A percentile compares a stretch with the other conserved stretches of the same genome.
These are phyloP conservation scores for Notothenia coriiceps DNA, from an alignment of 2,113 vertebrate species.

Conservation along the genomic window DNA sequence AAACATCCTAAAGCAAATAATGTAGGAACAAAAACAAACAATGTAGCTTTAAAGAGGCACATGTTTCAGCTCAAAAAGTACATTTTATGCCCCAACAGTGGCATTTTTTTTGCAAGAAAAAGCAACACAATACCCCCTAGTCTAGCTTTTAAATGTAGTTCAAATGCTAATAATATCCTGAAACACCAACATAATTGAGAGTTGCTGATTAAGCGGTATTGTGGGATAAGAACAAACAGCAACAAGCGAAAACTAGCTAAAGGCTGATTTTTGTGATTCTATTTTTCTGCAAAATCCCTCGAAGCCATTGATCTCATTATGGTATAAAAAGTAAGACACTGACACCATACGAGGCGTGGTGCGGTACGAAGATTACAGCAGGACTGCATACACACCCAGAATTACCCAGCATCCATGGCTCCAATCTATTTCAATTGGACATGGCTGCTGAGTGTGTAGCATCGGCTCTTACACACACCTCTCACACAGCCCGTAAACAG, in stretches of 20 bases:
- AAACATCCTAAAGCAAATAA: not conserved
- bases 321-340: constrained; percentile 48
- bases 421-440: constrained; percentile 80
- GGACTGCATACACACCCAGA: constrained; percentile 48
- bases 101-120: not conserved
- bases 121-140: not conserved
- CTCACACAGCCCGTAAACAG: constrained; percentile 52
- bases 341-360: constrained; percentile 46
- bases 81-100: not conserved
- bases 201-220: not conserved
- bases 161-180: not conserved
- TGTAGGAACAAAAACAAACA: not conserved
- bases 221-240: not conserved
- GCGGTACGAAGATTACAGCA: constrained; percentile 59
- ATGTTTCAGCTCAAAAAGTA: not conserved
- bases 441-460: constrained; percentile 70
- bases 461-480: constrained; percentile 49
- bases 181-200: not conserved
- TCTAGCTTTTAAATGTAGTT: not conserved
- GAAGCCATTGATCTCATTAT: constrained; percentile 66
- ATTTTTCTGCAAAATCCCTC: constrained; percentile 39
- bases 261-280: constrained; percentile 33
- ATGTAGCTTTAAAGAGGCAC: not conserved
- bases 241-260: constrained; percentile 2
- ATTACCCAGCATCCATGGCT: constrained; percentile 59